A percentile compares a stretch with the other conserved stretches of the same genome.
Conservation (phyloP, 2,797 vertebrate species). For the Mionectes olivaceus region DNA sequence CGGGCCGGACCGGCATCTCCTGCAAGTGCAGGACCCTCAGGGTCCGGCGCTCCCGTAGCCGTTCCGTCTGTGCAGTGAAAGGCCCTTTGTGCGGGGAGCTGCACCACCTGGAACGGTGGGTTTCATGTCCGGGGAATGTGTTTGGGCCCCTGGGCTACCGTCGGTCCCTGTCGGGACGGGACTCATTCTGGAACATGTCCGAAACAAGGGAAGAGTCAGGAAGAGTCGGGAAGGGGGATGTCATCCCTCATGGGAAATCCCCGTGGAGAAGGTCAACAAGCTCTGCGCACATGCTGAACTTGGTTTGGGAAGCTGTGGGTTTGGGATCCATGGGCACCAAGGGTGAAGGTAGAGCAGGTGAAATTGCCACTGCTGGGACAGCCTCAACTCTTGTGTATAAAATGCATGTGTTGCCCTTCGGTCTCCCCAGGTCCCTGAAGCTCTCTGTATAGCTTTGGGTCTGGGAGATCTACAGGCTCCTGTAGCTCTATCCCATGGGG, state of each 20-base stretch:
- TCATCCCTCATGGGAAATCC: rapidly evolving
- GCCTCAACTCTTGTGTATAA: background rate
- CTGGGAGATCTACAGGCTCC: rapidly evolving
- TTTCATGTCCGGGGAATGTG: background rate
- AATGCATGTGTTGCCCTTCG: rapidly evolving
- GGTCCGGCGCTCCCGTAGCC: rapidly evolving
- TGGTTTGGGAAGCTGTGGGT: background rate
- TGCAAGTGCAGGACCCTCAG: background rate
- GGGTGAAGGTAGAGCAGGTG: background rate
- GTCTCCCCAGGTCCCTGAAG: background rate
- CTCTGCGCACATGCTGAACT: rapidly evolving
- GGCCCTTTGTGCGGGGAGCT: background rate
- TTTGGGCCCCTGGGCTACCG: background rate
- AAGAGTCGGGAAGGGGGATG: background rate
- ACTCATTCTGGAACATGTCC: rapidly evolving
- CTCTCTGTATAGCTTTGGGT: background rate
- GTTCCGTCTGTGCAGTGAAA: background rate
- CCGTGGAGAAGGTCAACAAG: rapidly evolving
- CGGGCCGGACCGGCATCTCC: rapidly evolving
- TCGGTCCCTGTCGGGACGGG: rapidly evolving
- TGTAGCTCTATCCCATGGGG: rapidly evolving
- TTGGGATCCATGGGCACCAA: rapidly evolving
- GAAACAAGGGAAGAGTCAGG: background rate
- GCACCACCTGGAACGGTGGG: rapidly evolving
- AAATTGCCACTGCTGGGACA: background rate